Percentiles rank a stretch among this genome's conserved stretches.
Evolutionary conservation across 2,113 vertebrate species (phyloP).

Genomic region (Anolis carolinensis): DNA sequence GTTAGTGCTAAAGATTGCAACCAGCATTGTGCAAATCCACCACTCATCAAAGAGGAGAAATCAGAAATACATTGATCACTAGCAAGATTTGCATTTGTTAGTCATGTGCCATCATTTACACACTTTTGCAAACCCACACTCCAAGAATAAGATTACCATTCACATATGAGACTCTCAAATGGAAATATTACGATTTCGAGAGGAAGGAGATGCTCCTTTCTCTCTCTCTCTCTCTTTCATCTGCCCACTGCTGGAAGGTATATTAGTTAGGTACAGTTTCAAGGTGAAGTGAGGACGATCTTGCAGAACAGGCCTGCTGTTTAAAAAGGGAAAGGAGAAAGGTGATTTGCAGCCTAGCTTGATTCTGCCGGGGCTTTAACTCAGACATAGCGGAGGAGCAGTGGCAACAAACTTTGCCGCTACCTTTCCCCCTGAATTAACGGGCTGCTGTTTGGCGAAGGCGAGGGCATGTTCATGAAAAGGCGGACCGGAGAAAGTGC

Average conservation of each 20-base stretch:
- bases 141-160: not conserved
- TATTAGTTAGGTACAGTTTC: not conserved
- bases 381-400: not conserved
- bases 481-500: slow-evolving; percentile 39
- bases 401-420: not conserved
- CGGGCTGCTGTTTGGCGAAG: slow-evolving; percentile 4
- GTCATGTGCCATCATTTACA: not conserved
- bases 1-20: too few species aligned
- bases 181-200: not conserved
- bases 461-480: slow-evolving; percentile 56
- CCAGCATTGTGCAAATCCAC: too few species aligned
- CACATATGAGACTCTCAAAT: not conserved
- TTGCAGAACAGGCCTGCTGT: not conserved
- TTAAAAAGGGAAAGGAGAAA: not conserved
- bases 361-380: not conserved
- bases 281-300: too few species aligned
- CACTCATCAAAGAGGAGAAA: too few species aligned
- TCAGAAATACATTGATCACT: too few species aligned
- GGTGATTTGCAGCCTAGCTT: not conserved
- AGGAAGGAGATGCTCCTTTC: too few species aligned
- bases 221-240: too few species aligned
- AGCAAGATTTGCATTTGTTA: not conserved
- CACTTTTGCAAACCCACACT: not conserved
- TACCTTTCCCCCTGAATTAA: slow-evolving; percentile 42
- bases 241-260: too few species aligned